phyloP scores from a whole-genome alignment of 30 jellyfish, hydroid and myxozoan genomes.

The Aurelia coerulea region DNA sequence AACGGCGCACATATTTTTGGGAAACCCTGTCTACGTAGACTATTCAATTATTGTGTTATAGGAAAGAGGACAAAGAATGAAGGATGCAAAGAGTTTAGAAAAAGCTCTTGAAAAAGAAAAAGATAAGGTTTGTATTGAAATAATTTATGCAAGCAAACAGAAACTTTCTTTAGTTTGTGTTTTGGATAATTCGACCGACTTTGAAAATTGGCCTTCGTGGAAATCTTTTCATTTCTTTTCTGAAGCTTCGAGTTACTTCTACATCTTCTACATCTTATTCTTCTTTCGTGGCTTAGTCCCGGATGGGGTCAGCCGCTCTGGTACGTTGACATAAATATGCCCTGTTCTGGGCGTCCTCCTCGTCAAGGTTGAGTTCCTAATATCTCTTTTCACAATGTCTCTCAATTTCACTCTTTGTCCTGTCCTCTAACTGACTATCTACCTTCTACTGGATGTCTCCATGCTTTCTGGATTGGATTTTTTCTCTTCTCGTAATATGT shows the following conservation, averaged over 20 bases:
- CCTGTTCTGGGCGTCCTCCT: neutral
- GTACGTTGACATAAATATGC: neutral
- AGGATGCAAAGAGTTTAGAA: conserved; percentile 73
- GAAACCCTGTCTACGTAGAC: no score
- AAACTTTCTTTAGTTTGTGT: no score
- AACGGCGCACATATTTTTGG: no score
- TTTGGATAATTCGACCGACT: no score
- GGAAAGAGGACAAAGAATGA: conserved; percentile 78
- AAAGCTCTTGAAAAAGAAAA: conserved; percentile 84
- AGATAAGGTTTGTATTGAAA: conserved; percentile 55
- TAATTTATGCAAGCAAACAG: neutral
- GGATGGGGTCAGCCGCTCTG: neutral
- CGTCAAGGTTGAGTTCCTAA: neutral
- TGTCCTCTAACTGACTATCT: neutral
- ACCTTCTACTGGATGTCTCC: neutral
- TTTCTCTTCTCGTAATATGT: no score
- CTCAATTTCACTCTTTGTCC: neutral
- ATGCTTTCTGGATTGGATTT: no score
- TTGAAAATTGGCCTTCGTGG: no score
- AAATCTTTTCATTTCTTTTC: no score
- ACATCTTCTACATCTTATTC: neutral
- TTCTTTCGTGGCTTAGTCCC: neutral
- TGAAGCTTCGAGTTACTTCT: no score
- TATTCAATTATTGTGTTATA: neutral
- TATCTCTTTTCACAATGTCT: neutral